Base-by-base conservation (phyloP, 2,888 invertebrate species). In the Pterostichus niger region DNA sequence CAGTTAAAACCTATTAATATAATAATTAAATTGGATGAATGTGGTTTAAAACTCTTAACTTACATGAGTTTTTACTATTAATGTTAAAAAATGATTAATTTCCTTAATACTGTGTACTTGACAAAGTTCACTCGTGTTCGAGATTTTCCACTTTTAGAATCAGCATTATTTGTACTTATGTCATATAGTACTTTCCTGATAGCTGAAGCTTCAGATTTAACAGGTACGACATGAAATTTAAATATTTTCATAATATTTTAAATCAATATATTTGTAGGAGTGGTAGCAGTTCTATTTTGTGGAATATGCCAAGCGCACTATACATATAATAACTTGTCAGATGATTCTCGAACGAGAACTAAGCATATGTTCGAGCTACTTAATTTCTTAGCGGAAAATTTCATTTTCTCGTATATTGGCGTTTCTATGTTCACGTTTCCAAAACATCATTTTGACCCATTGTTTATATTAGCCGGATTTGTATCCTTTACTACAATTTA, bases 241-340 rank as follows among this genome's bases (percentile, higher is more conserved):
- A 84, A 71, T 59, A 83, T 79, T 31, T 77, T 44, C 49, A 59
- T 79, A 64, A 56, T 59, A 35, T 83, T 15, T 64, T 80, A 85
- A 84, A 0, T 6, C 40, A 64, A 59, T 64, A 46, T 71, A 82
- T 79, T 87, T 89, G 52, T 90, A 95, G 95, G 97, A 80, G 98
- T 99, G 85, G 99, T 99, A 10, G 97, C 99, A 75, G 98, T 99
- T 0, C 90, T 99, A 64, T 99, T 99, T 91, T 99, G 99, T 91
- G 99, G 99, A 35, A 99, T 99, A 87, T 98, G 98, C 88, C 99
- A 99, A 91, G 99, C 99, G 17, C 99, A 99, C 91, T 99, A 99
- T 90, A 99, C 99, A 0, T 99, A 97, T 91, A 99, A 99, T 91
- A 98, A 98, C 90, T 91, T 98, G 46, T 98, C 98, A 0, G 92